Percentiles rank a stretch among this genome's conserved stretches.
Conservation (phyloP, 2,797 vertebrate species). For the Pampus argenteus region DNA sequence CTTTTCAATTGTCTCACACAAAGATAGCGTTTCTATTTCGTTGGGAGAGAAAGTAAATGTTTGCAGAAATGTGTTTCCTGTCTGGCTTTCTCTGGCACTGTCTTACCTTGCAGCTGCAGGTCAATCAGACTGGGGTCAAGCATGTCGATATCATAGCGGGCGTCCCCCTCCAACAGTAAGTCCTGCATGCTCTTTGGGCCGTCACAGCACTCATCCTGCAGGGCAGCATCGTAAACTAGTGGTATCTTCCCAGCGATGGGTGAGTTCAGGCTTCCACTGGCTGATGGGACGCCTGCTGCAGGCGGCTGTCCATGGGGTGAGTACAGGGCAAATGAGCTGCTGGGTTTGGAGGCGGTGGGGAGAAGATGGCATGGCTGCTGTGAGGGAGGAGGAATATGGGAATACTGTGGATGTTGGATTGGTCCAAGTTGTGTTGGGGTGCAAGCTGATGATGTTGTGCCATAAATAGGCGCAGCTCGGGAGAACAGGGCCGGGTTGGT, state of each 20-base stretch:
- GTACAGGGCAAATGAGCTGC: conserved; percentile 80
- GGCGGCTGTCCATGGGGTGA: conserved; percentile 82
- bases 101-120: conserved; percentile 94
- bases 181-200: conserved; percentile 86
- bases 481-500: conserved; percentile 40
- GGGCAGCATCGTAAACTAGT: conserved; percentile 76
- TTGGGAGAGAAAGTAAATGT: no score
- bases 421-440: conserved; percentile 65
- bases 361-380: conserved; percentile 75
- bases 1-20: background rate
- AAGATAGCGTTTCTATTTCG: background rate
- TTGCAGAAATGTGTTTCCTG: background rate
- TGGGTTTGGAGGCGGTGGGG: conserved; percentile 49
- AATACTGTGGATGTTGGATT: conserved; percentile 69
- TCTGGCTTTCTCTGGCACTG: background rate
- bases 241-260: conserved; percentile 87
- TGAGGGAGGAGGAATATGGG: conserved; percentile 56
- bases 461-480: conserved; percentile 41
- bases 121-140: conserved; percentile 95
- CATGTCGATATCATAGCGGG: conserved; percentile 90
- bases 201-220: conserved; percentile 80
- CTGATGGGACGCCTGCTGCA: conserved; percentile 68
- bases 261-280: conserved; percentile 83
- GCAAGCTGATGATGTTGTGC: conserved; percentile 64
- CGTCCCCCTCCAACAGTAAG: conserved; percentile 89